Evolutionary conservation across 2,797 vertebrate genomes (phyloP), one percentile per base, ranked within the genome.

Genomic region (Gallinago solitaria): DNA sequence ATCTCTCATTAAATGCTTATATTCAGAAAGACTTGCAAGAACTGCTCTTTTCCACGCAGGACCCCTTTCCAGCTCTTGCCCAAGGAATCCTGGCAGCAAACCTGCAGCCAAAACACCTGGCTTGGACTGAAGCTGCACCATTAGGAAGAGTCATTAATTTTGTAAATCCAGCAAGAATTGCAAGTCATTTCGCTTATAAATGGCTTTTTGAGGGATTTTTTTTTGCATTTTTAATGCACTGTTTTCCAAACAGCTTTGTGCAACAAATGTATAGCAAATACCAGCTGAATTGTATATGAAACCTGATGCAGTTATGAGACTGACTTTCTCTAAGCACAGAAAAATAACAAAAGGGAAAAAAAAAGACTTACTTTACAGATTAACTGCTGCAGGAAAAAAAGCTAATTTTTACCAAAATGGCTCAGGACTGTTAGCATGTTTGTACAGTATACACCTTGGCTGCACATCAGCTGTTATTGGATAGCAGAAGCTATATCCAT

Each of bases 401-500:
- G 16, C 64, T 61, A 56, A 32, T 92, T 96, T 96, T 91, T 78
- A 87, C 39, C 61, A 53, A 71, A 90, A 90, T 32, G 21, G 32
- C 82, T 90, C 81, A 65, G 68, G 30, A 15, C 37, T 30, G 12
- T 68, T 82, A 89, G 68, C 81, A 35, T 75, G 57, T 87, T 90
- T 75, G 92, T 95, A 78, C 51, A 86, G 76, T 78, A 75, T 61
- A 94, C 87, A 93, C 94, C 92, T 95, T 93, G 94, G 88, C 83
- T 93, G 81, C 76, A 95, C 91, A 88, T 95, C 90, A 95, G 94
- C 83, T 95, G 78, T 73, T 95, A 89, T 74, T 92, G 85, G 93
- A 81, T 61, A 83, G 82, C 86, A 97, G 83, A 96, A 97, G 75
- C 68, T 94, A 71, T 78, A 93, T 87, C 95, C 90, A 94, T 95